Percentiles rank a stretch among this genome's conserved stretches.
phyloP scores from a whole-genome alignment of 2,797 vertebrate species.

The Phaenicophaeus curvirostris region DNA sequence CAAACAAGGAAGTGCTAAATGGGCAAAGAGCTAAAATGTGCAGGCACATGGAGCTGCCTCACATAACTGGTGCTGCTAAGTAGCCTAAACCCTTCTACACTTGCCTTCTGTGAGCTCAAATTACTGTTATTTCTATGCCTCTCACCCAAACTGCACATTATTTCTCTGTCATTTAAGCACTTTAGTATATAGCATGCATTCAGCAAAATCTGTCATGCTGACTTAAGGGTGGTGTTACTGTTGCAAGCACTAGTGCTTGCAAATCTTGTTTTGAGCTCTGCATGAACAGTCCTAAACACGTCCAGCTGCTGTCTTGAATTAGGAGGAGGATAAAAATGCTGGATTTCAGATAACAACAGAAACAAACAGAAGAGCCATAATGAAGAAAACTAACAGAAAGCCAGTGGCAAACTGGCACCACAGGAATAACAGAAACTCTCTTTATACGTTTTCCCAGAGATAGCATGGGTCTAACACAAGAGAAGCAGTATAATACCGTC shows the following conservation, averaged over 20 bases:
- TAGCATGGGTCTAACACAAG: neutral
- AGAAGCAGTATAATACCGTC: conserved; percentile 71
- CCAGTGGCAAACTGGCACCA: neutral
- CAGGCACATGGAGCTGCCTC: neutral
- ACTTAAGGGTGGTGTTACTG: neutral
- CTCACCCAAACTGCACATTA: neutral
- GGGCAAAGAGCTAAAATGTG: neutral
- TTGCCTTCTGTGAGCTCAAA: neutral
- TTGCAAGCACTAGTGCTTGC: neutral
- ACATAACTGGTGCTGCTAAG: neutral
- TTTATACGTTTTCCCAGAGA: neutral
- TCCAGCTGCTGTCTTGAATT: neutral
- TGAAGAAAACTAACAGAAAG: neutral
- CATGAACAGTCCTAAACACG: neutral
- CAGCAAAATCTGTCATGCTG: neutral
- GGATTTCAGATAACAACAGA: neutral
- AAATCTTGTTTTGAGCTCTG: neutral
- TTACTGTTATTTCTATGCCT: neutral
- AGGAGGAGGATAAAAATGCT: neutral
- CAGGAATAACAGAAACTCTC: neutral
- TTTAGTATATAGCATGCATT: neutral
- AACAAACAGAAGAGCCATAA: neutral
- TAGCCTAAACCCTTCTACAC: neutral
- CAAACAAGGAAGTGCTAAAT: neutral
- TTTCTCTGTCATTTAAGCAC: neutral